Conservation (phyloP, 2,797 vertebrate genomes). For the Urocyon cinereoargenteus region DNA sequence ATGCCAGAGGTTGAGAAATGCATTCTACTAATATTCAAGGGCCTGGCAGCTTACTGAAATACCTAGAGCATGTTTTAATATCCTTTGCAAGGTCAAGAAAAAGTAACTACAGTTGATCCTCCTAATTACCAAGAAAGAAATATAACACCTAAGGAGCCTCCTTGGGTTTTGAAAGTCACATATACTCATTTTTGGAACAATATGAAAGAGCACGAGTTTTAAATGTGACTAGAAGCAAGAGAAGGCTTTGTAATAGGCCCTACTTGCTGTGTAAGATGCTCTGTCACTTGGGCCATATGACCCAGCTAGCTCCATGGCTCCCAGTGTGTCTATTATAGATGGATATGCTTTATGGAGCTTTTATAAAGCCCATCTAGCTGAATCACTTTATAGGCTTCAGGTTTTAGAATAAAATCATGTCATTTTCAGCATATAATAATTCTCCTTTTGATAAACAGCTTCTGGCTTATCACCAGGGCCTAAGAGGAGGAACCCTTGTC, state of each 20-base stretch:
- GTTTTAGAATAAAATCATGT: neutral
- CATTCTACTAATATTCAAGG: neutral
- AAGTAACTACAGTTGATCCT: neutral
- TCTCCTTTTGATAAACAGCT: neutral
- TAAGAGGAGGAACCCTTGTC: neutral
- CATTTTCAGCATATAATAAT: neutral
- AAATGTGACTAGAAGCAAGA: neutral
- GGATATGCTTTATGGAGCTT: neutral
- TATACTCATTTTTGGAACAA: neutral
- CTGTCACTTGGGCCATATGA: neutral
- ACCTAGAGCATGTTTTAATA: neutral
- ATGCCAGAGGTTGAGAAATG: neutral
- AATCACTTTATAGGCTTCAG: neutral
- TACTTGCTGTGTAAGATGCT: neutral
- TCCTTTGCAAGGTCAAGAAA: neutral
- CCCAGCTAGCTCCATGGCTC: neutral
- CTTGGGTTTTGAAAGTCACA: neutral
- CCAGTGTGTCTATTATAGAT: neutral
- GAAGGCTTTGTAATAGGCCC: neutral
- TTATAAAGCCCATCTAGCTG: neutral
- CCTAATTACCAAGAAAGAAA: neutral
- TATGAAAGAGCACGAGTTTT: neutral
- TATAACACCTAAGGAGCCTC: neutral
- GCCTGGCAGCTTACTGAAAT: neutral
- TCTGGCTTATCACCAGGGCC: neutral